Percentiles rank a stretch among this genome's conserved stretches.
These are phyloP conservation scores for Octodon degus DNA, from an alignment of 2,113 vertebrate species.

Conservation along the genomic window DNA sequence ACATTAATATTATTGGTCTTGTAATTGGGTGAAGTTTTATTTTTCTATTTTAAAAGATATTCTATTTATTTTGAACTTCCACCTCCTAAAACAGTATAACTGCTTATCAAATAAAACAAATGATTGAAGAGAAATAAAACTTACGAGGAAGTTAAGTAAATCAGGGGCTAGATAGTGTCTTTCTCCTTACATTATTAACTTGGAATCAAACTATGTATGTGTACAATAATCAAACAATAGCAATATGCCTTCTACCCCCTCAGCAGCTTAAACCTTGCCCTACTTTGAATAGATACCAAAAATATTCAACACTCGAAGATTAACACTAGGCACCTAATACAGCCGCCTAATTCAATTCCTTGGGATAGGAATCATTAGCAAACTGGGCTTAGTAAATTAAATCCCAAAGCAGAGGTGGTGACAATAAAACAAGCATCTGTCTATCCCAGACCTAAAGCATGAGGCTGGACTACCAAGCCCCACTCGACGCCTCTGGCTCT, in stretches of 20 bases:
- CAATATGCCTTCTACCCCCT: background rate
- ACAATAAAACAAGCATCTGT: background rate
- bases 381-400: background rate
- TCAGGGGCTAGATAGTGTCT: background rate
- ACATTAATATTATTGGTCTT: background rate
- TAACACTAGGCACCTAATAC: background rate
- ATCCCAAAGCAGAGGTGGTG: background rate
- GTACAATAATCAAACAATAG: background rate
- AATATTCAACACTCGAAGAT: background rate
- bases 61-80: constrained; percentile 28
- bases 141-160: background rate
- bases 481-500: background rate
- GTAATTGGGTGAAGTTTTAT: background rate
- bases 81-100: background rate
- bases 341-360: background rate
- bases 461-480: fast-evolving
- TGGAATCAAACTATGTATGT: background rate
- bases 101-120: constrained; percentile 39
- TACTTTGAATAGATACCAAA: background rate
- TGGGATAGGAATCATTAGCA: background rate
- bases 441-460: background rate
- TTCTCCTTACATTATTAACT: background rate
- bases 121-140: background rate
- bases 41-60: constrained; percentile 36
- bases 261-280: background rate